A percentile compares a stretch with the other conserved stretches of the same genome.
Conservation (phyloP, 2,888 invertebrate species). For the Cantharis flavilabris region DNA sequence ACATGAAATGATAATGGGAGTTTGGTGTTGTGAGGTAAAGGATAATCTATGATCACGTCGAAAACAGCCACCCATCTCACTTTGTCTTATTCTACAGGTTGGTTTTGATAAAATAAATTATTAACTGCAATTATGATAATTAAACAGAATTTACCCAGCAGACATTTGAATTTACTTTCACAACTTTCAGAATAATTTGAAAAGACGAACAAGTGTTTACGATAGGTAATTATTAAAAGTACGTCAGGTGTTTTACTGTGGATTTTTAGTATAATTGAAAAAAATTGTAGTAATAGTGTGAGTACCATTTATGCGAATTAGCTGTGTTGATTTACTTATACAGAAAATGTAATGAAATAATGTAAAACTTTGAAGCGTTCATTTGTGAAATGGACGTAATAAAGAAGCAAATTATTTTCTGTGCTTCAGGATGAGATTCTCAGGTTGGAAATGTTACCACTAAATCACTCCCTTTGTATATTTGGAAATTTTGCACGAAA, state of each 20-base stretch:
- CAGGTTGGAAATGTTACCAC: neutral
- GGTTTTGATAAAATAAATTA: neutral
- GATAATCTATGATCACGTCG: neutral
- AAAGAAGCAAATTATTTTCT: neutral
- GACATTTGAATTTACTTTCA: neutral
- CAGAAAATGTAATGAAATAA: neutral
- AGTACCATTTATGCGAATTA: neutral
- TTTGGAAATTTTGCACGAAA: neutral
- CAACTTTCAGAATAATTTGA: neutral
- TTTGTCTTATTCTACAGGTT: neutral
- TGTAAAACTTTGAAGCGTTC: neutral
- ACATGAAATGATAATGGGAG: neutral
- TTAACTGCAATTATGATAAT: neutral
- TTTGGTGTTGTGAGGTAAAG: neutral
- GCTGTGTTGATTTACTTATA: neutral
- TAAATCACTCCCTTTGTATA: neutral
- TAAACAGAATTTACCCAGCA: neutral
- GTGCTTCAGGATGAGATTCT: neutral
- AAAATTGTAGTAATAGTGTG: neutral
- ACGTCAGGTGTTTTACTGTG: neutral
- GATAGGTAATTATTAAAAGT: neutral
- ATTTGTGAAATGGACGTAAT: neutral
- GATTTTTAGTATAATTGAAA: neutral
- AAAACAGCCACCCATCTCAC: neutral
- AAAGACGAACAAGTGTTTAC: neutral